Percentiles rank a stretch among this genome's conserved stretches.
phyloP scores from a whole-genome alignment of 2,113 vertebrate genomes.

The Micromys minutus region DNA sequence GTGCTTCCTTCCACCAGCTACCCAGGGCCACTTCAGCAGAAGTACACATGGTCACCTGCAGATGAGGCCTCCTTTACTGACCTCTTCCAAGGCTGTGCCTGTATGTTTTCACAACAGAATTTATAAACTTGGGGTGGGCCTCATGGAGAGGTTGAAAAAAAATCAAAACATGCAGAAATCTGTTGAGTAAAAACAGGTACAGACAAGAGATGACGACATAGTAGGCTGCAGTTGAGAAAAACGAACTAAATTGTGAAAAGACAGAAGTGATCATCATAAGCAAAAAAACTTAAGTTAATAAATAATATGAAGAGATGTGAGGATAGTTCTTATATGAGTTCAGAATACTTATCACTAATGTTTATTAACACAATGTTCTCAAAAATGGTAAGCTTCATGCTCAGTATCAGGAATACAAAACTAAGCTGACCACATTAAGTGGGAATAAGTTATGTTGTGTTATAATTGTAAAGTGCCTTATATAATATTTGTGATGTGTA shows the following conservation, averaged over 20 bases:
- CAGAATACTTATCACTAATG: neutral
- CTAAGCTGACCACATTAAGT: neutral
- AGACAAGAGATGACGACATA: neutral
- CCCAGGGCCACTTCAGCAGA: neutral
- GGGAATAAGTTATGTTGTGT: neutral
- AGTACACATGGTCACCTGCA: neutral
- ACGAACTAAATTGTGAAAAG: neutral
- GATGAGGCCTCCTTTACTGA: neutral
- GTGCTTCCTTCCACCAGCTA: neutral
- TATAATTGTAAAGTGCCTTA: neutral
- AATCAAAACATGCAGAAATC: neutral
- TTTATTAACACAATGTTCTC: neutral
- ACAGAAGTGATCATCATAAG: neutral
- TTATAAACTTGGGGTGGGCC: neutral
- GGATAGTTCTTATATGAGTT: neutral
- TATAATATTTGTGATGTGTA: neutral
- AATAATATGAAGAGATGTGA: neutral
- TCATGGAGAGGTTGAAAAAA: neutral
- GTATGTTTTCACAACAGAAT: neutral
- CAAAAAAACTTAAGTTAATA: neutral
- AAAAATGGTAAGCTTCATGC: neutral
- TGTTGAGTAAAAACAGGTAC: neutral
- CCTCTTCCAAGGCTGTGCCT: neutral
- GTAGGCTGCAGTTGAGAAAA: neutral
- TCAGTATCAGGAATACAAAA: neutral